Evolutionary conservation across 2,888 invertebrate genomes (phyloP).

Genomic region (Hofmannophila pseudospretella): DNA sequence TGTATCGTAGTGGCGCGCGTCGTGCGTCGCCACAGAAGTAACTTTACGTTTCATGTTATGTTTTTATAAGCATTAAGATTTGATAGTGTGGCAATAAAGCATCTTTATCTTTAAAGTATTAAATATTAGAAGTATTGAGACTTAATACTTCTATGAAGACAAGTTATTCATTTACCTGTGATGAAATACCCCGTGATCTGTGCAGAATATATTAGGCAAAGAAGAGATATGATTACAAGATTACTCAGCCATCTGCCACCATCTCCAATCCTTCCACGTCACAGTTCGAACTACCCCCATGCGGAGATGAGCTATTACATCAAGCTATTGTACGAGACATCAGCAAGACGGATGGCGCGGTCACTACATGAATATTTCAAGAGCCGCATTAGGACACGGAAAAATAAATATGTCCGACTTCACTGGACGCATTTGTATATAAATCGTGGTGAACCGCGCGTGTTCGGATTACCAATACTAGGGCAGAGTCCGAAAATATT

Average conservation of each 20-base stretch:
- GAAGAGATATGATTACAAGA: too few species aligned
- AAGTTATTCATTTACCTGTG: too few species aligned
- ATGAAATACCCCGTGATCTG: too few species aligned
- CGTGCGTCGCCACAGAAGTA: too few species aligned
- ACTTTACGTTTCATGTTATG: too few species aligned
- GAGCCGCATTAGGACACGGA: constrained; percentile 66
- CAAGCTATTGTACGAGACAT: constrained; percentile 58
- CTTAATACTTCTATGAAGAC: too few species aligned
- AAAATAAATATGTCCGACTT: constrained; percentile 72
- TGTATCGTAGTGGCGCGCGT: too few species aligned
- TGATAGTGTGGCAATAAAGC: too few species aligned
- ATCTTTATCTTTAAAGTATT: too few species aligned
- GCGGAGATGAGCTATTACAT: constrained; percentile 39
- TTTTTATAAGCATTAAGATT: too few species aligned
- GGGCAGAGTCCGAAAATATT: constrained; percentile 47
- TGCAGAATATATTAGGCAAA: too few species aligned
- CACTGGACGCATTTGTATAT: constrained; percentile 68
- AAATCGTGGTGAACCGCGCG: constrained; percentile 63
- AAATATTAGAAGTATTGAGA: too few species aligned
- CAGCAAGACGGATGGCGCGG: constrained; percentile 64
- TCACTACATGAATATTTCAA: constrained; percentile 73
- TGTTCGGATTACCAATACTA: constrained; percentile 54
- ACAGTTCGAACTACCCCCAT: constrained; percentile 1
- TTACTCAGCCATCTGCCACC: neutral
- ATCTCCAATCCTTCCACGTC: neutral